phyloP scores from a whole-genome alignment of 2,113 vertebrate genomes.

The Silurus meridionalis region DNA sequence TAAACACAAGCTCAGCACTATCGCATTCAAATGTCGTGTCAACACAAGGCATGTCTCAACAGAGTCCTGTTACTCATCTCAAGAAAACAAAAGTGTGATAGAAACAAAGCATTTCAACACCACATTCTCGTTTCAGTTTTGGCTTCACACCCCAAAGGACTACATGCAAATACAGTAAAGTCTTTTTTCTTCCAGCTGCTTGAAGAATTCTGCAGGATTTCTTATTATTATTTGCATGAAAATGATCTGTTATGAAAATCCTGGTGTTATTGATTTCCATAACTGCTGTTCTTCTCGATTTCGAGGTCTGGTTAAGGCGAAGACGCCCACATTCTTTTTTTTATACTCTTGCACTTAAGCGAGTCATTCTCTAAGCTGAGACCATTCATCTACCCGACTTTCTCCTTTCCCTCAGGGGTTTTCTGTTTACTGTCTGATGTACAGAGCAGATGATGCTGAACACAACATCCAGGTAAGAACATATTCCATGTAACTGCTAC shows the following conservation, averaged over 20 bases:
- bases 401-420: neutral
- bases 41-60: neutral
- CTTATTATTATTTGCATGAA: neutral
- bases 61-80: neutral
- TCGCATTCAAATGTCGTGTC: neutral
- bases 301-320: neutral
- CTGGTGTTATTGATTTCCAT: neutral
- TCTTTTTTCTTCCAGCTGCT: neutral
- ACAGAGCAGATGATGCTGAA: neutral
- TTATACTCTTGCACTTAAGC: neutral
- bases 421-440: neutral
- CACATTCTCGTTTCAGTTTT: neutral
- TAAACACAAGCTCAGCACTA: too few relatives aligned
- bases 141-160: neutral
- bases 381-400: too few relatives aligned
- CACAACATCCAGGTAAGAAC: neutral
- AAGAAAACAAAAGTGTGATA: constrained; percentile 6
- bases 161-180: neutral
- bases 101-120: neutral
- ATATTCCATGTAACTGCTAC: neutral
- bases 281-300: neutral
- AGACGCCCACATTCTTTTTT: neutral
- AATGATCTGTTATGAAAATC: neutral
- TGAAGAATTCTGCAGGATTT: neutral
- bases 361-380: too few relatives aligned